These are phyloP conservation scores for Rhagophthalmus giganteus DNA, from an alignment of 2,888 invertebrate species.

Conservation along the genomic window DNA sequence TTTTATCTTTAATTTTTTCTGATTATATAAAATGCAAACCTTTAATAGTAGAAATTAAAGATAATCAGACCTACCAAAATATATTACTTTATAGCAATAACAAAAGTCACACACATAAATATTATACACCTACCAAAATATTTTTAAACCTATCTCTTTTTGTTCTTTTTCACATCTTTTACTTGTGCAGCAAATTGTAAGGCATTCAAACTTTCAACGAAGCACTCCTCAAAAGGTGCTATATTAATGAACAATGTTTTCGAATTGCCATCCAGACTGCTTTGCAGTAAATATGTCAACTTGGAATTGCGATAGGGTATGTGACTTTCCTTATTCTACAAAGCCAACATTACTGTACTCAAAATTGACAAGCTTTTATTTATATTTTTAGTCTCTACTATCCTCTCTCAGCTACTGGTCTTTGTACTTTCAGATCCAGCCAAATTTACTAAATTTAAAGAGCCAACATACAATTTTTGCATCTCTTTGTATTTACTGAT, in stretches of 20 bases:
- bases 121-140: too few species aligned
- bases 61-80: too few species aligned
- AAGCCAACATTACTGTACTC: constrained; percentile 79
- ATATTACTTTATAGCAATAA: too few species aligned
- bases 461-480: constrained; percentile 67
- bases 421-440: constrained; percentile 85
- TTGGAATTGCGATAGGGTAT: constrained; percentile 90
- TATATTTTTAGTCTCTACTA: constrained; percentile 83
- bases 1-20: too few species aligned
- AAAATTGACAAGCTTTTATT: constrained; percentile 80
- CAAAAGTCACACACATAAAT: too few species aligned
- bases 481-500: constrained; percentile 66
- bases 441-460: constrained; percentile 81
- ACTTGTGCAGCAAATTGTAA: constrained; percentile 86
- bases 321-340: constrained; percentile 80
- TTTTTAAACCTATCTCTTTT: too few species aligned
- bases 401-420: constrained; percentile 54
- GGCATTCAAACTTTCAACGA: too few species aligned
- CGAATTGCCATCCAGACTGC: constrained; percentile 86
- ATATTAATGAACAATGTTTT: constrained; percentile 91
- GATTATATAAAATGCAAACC: too few species aligned
- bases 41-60: too few species aligned
- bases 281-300: constrained; percentile 84
- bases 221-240: constrained; percentile 81
- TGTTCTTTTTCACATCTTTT: constrained; percentile 81